phyloP scores from a whole-genome alignment of 1,140 invertebrate species.

The Ganaspis sp. region DNA sequence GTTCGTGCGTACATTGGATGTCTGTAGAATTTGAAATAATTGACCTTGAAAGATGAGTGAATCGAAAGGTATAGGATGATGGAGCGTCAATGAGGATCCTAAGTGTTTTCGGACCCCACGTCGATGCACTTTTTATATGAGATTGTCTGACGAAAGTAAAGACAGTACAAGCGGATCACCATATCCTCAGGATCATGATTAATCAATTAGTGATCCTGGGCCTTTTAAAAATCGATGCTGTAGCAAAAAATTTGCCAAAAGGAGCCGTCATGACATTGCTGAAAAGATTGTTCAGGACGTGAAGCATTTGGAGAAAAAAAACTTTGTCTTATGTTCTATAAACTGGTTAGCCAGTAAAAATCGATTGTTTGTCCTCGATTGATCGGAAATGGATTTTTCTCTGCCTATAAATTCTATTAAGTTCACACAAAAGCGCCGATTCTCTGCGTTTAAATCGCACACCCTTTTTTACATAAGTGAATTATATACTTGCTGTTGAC shows the following conservation, averaged over 20 bases:
- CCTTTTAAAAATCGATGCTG: slow-evolving; percentile 50
- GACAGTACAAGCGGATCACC: neutral
- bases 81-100: neutral
- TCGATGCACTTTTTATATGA: slow-evolving; percentile 5
- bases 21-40: neutral
- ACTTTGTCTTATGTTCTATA: neutral
- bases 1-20: neutral
- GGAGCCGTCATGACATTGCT: slow-evolving; percentile 49
- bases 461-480: slow-evolving; percentile 25
- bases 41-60: slow-evolving; percentile 23
- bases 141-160: neutral
- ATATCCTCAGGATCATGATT: slow-evolving; percentile 55
- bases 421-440: slow-evolving; percentile 45
- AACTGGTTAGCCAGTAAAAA: slow-evolving; percentile 21
- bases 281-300: neutral
- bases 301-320: neutral
- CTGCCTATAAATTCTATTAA: slow-evolving; percentile 63
- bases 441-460: slow-evolving; percentile 37
- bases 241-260: slow-evolving; percentile 55
- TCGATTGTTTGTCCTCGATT: slow-evolving; percentile 44
- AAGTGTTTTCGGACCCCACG: slow-evolving; percentile 18
- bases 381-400: slow-evolving; percentile 44
- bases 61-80: slow-evolving; percentile 2
- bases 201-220: slow-evolving; percentile 63
- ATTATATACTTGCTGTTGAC: neutral